Evolutionary conservation across 1,140 invertebrate species (phyloP).

Genomic region (Planococcus citri): DNA sequence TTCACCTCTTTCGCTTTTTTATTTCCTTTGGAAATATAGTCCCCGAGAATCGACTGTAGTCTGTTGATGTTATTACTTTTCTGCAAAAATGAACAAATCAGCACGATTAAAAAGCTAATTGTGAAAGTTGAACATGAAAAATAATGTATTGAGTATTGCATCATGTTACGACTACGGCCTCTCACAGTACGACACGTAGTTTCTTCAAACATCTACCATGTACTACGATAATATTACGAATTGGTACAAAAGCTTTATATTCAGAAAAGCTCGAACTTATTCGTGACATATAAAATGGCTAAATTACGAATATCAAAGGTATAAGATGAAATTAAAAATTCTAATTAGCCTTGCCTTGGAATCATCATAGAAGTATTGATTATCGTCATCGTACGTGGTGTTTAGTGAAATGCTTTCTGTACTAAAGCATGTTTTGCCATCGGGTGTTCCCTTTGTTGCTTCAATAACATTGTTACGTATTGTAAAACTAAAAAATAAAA

Average conservation of each 20-base stretch:
- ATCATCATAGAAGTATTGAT: background rate
- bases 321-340: background rate
- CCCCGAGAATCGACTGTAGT: background rate
- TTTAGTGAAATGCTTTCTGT: background rate
- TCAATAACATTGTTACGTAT: background rate
- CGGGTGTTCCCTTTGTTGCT: background rate
- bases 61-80: background rate
- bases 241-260: too few relatives aligned
- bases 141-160: too few relatives aligned
- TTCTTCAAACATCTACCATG: too few relatives aligned
- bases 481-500: background rate
- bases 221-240: too few relatives aligned
- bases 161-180: too few relatives aligned
- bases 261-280: too few relatives aligned
- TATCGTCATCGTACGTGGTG: background rate
- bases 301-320: background rate
- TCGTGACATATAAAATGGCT: background rate
- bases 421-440: background rate
- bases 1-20: background rate
- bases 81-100: background rate
- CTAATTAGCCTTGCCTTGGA: background rate
- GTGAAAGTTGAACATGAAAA: too few relatives aligned
- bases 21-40: background rate
- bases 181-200: too few relatives aligned
- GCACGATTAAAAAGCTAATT: too few relatives aligned